Evolutionary conservation across 2,888 invertebrate species (phyloP), one percentile per base, ranked within the genome.

Genomic region (Troglohyphantes excavatus): DNA sequence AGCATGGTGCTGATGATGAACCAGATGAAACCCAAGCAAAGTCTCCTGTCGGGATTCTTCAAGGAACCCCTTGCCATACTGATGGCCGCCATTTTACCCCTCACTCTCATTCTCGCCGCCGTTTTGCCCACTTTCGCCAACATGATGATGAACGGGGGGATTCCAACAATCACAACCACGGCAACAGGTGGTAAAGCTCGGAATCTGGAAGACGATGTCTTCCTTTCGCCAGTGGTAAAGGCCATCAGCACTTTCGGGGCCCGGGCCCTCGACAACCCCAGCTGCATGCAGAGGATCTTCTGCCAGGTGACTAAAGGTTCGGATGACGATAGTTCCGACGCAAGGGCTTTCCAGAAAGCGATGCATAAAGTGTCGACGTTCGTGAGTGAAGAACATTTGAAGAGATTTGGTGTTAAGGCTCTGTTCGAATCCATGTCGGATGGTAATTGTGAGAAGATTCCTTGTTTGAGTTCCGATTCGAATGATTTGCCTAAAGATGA

Each of bases 341-440:
- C 81, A 9, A 68, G 78, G 17, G 27, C 78, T 3, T 63, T 91
- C 23, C 91, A 85, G 59, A 88, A 84, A 23, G 46, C 81, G 5
- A 23, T 91, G 19, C 61, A 88, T 46, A 72, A 61, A 75, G 61
- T 78, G 3, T 84, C 84, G 0, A 39, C 46, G 0, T 43, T 89
- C 0, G 78, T 90, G 23, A 75, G 81, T n/a, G 67, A 84, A 17
- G 17, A 70, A 9, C 81, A 72, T 39, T 59, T 90, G 61, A 65
- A 81, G 2, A 67, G n/a, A 19, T 83, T 90, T 2, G 90, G 90
- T 0, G 67, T 90, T 2, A 90, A 90, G 59, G 61, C 19, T 2
- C 39, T 90, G 21, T 72, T 90, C 21, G 90, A 90, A 23, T 90
- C 90, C 11, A 90, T 90, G 90, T 27, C 33, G 2, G 90, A 90